phyloP scores from a whole-genome alignment of 1,140 invertebrate species.

The Zaprionus vittiger region DNA sequence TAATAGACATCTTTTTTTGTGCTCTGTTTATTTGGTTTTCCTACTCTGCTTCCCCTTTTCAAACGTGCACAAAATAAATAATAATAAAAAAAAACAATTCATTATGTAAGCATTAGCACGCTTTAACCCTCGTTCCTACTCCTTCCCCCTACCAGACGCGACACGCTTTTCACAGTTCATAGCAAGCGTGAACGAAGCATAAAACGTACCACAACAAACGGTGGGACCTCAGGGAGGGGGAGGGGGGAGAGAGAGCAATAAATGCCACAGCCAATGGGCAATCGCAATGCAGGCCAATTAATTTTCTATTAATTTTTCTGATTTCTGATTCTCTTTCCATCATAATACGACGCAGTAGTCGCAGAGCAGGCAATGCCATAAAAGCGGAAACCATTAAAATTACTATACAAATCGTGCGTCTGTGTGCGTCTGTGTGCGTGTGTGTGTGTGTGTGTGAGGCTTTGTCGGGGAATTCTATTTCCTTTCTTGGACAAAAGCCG shows the following conservation, averaged over 20 bases:
- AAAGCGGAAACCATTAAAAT: conserved; percentile 81
- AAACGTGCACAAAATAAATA: conserved; percentile 10
- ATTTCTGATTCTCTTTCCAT: conserved; percentile 24
- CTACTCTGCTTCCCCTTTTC: too few species aligned
- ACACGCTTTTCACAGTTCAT: conserved; percentile 40
- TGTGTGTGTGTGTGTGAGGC: conserved; percentile 3
- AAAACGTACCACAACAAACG: conserved; percentile 41
- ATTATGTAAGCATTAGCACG: conserved; percentile 76
- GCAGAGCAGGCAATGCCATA: conserved; percentile 48
- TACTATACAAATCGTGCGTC: conserved; percentile 50
- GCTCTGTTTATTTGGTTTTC: not conserved
- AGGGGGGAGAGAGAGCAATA: conserved; percentile 55
- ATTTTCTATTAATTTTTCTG: conserved; percentile 75
- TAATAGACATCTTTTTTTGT: not conserved
- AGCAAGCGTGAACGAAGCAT: conserved; percentile 64
- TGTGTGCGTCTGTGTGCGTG: conserved; percentile 7
- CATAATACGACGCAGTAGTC: conserved; percentile 39
- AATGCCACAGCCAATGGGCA: conserved; percentile 49
- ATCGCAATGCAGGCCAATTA: conserved; percentile 65
- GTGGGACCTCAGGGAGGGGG: not conserved
- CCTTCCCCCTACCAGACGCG: not conserved
- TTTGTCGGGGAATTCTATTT: conserved; percentile 63
- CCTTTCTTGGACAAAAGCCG: conserved; percentile 75
- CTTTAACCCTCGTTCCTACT: conserved; percentile 46
- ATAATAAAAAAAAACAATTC: conserved; percentile 45